Evolutionary conservation across 2,113 vertebrate genomes (phyloP), one percentile per base, ranked within the genome.

Genomic region (Chrysochloris asiatica): DNA sequence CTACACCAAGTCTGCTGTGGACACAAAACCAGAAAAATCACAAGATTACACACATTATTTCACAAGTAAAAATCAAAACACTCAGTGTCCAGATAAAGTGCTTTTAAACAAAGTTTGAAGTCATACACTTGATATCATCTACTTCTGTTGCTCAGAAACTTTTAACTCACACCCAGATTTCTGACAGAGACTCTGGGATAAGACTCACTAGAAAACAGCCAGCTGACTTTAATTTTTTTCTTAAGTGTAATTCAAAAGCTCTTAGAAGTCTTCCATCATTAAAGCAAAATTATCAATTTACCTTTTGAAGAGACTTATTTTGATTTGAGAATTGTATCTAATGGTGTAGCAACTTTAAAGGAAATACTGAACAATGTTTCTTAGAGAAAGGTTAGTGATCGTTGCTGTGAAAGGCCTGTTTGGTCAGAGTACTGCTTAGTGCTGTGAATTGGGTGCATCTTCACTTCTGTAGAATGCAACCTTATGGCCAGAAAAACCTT

Each of bases 311-410:
- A 89, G 88, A 90, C 17, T 45, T 90, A 24, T 61, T 85, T 87
- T 89, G 84, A 92, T 89, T 47, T 75, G 65, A 92, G 33, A 89
- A 86, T 87, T 86, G 87, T 87, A 84, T 48, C n/a, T 86, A 88
- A 56, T 41, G 69, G 45, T 88, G 87, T 80, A 6, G 76, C 10
- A 88, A 77, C 77, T 73, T 33, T 73, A 82, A 83, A 87, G n/a
- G 26, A 89, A 91, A 92, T 41, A 72, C 83, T 59, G 52, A 89
- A 65, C 19, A 16, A 2, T 48, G 72, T 89, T 84, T 52, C 71
- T 30, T 87, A 59, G 91, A 69, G 67, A 21, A 38, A 38, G 63
- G 45, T 90, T n/a, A n/a, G n/a, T n/a, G n/a, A n/a, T n/a, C n/a
- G n/a, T n/a, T n/a, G n/a, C n/a, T n/a, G n/a, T n/a, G n/a, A n/a